Percentiles rank a stretch among this genome's conserved stretches.
Evolutionary conservation across 1,140 invertebrate species (phyloP).

Genomic region (Drosophila subpulchrella): DNA sequence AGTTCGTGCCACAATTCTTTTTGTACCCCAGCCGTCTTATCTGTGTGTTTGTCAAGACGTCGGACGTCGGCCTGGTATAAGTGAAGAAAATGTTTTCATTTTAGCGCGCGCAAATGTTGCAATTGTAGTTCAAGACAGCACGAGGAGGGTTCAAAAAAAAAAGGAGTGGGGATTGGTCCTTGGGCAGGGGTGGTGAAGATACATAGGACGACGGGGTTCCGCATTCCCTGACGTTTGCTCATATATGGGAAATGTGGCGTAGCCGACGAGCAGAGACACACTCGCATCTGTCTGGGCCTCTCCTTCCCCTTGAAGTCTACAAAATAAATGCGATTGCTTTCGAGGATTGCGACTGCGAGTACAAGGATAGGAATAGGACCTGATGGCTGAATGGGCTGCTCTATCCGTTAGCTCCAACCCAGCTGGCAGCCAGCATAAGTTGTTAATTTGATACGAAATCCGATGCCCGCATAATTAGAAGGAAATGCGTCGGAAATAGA

Average conservation of each 20-base stretch:
- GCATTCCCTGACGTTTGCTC: slow-evolving; percentile 52
- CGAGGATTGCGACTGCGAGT: slow-evolving; percentile 2
- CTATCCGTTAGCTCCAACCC: slow-evolving; percentile 54
- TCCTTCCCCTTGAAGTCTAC: slow-evolving; percentile 15
- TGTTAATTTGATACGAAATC: slow-evolving; percentile 62
- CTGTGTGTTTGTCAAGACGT: slow-evolving; percentile 50
- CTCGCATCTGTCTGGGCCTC: slow-evolving; percentile 45
- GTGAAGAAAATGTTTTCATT: slow-evolving; percentile 58
- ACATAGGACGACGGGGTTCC: slow-evolving; percentile 30
- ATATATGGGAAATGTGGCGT: slow-evolving; percentile 44
- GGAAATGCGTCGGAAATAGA: slow-evolving; percentile 44
- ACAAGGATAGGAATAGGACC: slow-evolving; percentile 19
- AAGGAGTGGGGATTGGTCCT: neutral
- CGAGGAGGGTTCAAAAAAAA: slow-evolving; percentile 29
- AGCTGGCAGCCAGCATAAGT: slow-evolving; percentile 78
- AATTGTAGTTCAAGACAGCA: slow-evolving; percentile 65
- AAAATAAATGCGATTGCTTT: slow-evolving; percentile 12
- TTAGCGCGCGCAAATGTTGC: slow-evolving; percentile 80
- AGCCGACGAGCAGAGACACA: slow-evolving; percentile 17
- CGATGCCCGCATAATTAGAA: slow-evolving; percentile 69
- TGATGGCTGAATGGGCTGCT: slow-evolving; percentile 30
- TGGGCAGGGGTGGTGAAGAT: neutral
- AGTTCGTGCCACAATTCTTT: slow-evolving; percentile 63
- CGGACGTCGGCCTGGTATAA: slow-evolving; percentile 35
- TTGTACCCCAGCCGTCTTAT: slow-evolving; percentile 43